Percentiles rank a stretch among this genome's conserved stretches.
These are phyloP conservation scores for Drosophila insularis DNA, from an alignment of 1,140 invertebrate genomes.

Conservation along the genomic window DNA sequence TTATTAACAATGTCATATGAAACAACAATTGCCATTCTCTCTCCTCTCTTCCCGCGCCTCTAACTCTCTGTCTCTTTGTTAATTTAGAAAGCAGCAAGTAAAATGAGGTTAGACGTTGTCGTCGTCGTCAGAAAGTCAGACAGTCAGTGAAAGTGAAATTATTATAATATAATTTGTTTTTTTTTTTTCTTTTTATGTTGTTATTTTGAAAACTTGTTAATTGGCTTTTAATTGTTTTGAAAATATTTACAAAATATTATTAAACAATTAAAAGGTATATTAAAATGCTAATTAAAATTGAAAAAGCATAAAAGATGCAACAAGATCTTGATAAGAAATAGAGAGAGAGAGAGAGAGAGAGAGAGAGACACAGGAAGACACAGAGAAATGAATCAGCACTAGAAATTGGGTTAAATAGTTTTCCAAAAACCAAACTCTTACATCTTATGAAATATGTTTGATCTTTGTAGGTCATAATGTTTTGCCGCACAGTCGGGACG, in stretches of 20 bases:
- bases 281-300: too few relatives aligned
- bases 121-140: too few relatives aligned
- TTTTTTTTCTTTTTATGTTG: too few relatives aligned
- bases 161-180: not conserved
- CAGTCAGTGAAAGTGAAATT: slow-evolving; percentile 52
- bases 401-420: not conserved
- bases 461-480: not conserved
- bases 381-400: not conserved
- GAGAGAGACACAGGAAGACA: too few relatives aligned
- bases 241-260: slow-evolving; percentile 42
- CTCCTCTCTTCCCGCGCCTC: not conserved
- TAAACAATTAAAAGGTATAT: too few relatives aligned
- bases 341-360: too few relatives aligned
- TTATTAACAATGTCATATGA: slow-evolving; percentile 23
- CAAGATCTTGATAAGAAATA: too few relatives aligned
- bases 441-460: slow-evolving; percentile 8
- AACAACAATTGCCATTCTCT: slow-evolving; percentile 21
- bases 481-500: not conserved
- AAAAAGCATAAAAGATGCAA: too few relatives aligned
- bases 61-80: not conserved
- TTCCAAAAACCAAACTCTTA: not conserved
- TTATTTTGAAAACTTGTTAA: slow-evolving; percentile 64
- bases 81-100: slow-evolving; percentile 5
- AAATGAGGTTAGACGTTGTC: slow-evolving; percentile 18
- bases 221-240: slow-evolving; percentile 70